Evolutionary conservation across 2,113 vertebrate genomes (phyloP).

Genomic region (Phoxinus phoxinus): DNA sequence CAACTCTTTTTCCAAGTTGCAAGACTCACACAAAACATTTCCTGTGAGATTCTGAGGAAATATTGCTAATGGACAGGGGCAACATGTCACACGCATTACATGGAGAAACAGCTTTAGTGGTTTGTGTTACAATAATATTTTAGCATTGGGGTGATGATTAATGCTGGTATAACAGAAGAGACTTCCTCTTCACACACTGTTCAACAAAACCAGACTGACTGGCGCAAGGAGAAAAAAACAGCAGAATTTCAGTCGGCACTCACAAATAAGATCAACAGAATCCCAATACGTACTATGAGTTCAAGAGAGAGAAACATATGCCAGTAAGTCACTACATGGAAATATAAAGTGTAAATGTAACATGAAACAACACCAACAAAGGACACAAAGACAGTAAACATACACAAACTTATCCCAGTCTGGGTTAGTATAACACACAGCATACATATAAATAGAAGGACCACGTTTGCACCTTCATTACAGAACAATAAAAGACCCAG

Average conservation of each 20-base stretch:
- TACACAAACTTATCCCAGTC: conserved; percentile 40
- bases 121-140: conserved; percentile 12
- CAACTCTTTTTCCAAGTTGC: neutral
- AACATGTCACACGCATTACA: conserved; percentile 32
- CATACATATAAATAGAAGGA: conserved; percentile 48
- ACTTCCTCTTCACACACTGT: conserved; percentile 15
- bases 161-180: neutral
- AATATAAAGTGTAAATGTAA: neutral
- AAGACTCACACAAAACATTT: conserved; percentile 7
- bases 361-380: conserved; percentile 37
- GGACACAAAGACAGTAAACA: conserved; percentile 50
- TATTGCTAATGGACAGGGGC: neutral
- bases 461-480: conserved; percentile 49
- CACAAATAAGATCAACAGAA: neutral
- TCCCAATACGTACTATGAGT: neutral
- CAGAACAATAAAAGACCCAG: conserved; percentile 53
- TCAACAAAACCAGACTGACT: neutral
- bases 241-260: neutral
- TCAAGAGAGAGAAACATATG: neutral
- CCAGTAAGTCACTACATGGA: conserved; percentile 12
- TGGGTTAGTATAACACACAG: conserved; percentile 52
- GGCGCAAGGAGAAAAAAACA: neutral
- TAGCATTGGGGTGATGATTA: neutral
- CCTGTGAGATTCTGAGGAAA: conserved; percentile 19
- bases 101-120: conserved; percentile 10